Base-by-base conservation (phyloP, 2,888 invertebrate genomes). In the Drosophila prolongata region DNA sequence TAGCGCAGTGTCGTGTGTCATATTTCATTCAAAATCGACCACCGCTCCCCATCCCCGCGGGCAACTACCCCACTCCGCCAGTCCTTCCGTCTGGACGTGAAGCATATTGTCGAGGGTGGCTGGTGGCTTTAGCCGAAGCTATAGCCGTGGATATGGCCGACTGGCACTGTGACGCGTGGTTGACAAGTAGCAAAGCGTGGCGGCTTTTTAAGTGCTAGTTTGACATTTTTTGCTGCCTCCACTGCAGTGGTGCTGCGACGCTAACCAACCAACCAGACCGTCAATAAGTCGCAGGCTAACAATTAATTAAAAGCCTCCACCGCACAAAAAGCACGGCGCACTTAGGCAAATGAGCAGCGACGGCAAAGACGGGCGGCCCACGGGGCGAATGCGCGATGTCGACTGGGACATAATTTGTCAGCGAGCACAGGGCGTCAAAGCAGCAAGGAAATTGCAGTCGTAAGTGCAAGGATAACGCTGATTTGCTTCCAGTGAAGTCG, bases 111-210 rank as follows among this genome's bases (percentile, higher is more conserved):
- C 72, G 78, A 80, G 82, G 82, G 86, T 83, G 65, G 65, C 64
- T 62, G 82, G 83, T 83, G 65, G 65, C 64, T 62, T 34, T 14
- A 19, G 44, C 24, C 16, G 35, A 6, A 24, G 43, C 24, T 47
- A 40, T 30, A 44, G 38, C 47, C 27, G 30, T 19, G 13, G 37
- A 16, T n/a, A 34, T 30, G 24, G 19, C 30, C 40, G 43, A 30
- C 50, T 50, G 64, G 42, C 62, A 52, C 65, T 52, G 65, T 34
- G 82, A 83, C 83, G 72, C 83, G 78, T 82, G 82, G 86, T 85
- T 83, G 78, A 80, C 82, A 83, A 83, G 82, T 83, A 83, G 82
- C 83, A 85, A 85, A 83, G 83, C 82, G 82, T 83, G 82, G 82
- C 86, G 82, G 86, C 82, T 80, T 78, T 74, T 83, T 83, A 83